Base-by-base conservation (phyloP, 2,797 vertebrate species). In the Clarias laeviceps region DNA sequence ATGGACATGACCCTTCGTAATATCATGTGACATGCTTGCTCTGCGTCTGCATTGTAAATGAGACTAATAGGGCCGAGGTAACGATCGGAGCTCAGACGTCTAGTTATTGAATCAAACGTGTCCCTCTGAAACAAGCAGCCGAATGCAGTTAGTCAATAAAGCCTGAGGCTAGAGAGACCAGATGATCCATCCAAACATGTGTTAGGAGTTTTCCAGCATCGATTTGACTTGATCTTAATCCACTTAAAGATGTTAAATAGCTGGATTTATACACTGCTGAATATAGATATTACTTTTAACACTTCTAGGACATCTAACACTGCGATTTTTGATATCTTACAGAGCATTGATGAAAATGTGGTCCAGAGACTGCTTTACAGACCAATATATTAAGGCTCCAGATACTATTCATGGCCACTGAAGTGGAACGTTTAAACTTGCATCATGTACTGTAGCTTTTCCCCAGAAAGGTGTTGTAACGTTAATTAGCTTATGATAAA, bases 101-200 rank as follows among this genome's bases (percentile, higher is more conserved):
- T 64, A 66, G 74, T 78, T 65, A 65, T 54, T 77, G 64, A 86
- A 61, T 86, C 76, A 54, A 66, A 78, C 73, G 64, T 68, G 50
- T 34, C 61, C 69, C 86, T 77, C 82, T 37, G 83, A 65, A 65
- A 62, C 65, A 82, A 87, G 54, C 83, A 83, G 86, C 77, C 61
- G 82, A 85, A 54, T 83, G 68, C 69, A 77, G 74, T 82, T 84
- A 80, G 76, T 87, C 88, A 81, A 85, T 85, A 87, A 80, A 74
- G 61, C 80, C 50, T 24, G 61, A 50, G 82, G 72, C 24, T 82
- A 69, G 81, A 61, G 68, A 61, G 76, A 29, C 22, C 29, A 59
- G 22, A 76, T 40, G 82, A 88, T 86, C 81, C 69, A 74, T 88
- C 62, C 64, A 66, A 50, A 40, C 56, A 69, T 83, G 32, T 83